Evolutionary conservation across 2,888 invertebrate species (phyloP).

Genomic region (Caenorhabditis sp.): DNA sequence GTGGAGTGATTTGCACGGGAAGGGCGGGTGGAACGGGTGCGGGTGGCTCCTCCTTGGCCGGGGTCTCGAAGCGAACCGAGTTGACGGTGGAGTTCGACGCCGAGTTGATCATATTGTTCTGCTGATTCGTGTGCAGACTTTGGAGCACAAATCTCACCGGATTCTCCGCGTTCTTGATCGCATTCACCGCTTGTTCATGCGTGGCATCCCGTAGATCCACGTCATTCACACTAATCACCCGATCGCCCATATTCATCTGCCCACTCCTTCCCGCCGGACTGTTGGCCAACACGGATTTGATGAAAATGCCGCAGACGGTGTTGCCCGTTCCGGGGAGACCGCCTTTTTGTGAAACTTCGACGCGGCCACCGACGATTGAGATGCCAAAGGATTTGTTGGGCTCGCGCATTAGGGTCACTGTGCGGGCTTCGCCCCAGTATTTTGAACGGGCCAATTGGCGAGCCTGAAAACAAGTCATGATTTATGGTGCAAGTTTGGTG

Average conservation of each 20-base stretch:
- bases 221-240: slow-evolving; percentile 80
- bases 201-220: slow-evolving; percentile 87
- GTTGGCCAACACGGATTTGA: slow-evolving; percentile 91
- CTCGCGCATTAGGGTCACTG: slow-evolving; percentile 80
- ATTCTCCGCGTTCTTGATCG: slow-evolving; percentile 88
- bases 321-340: slow-evolving; percentile 77
- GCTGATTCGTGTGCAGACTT: slow-evolving; percentile 75
- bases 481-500: no score
- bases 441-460: slow-evolving; percentile 51
- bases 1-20: slow-evolving; percentile 18
- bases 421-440: slow-evolving; percentile 84
- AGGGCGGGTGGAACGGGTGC: slow-evolving; percentile 10
- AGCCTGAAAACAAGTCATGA: slow-evolving; percentile 27
- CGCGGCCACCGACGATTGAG: slow-evolving; percentile 94
- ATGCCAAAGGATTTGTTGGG: slow-evolving; percentile 85
- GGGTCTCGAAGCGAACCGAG: slow-evolving; percentile 48
- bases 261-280: slow-evolving; percentile 91
- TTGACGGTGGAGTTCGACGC: slow-evolving; percentile 56
- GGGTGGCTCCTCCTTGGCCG: slow-evolving; percentile 19
- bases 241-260: slow-evolving; percentile 74
- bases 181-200: slow-evolving; percentile 91
- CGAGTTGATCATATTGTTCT: slow-evolving; percentile 50
- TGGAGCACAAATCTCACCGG: slow-evolving; percentile 90
- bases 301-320: slow-evolving; percentile 90
- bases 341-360: slow-evolving; percentile 73